phyloP scores from a whole-genome alignment of 2,797 vertebrate species.

The Oryzias dopingdopingensis region DNA sequence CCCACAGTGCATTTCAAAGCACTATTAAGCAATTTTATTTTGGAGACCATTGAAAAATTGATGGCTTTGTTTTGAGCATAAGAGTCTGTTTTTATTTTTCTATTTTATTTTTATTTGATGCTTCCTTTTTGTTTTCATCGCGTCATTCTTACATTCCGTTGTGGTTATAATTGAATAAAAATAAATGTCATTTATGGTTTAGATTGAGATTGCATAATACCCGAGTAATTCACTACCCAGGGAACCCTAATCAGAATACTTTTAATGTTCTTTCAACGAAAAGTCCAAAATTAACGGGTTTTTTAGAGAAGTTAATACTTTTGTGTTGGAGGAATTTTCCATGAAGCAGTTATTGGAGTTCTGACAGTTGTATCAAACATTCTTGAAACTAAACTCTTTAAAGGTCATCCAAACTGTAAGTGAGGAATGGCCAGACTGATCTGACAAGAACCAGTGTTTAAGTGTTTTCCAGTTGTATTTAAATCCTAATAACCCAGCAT shows the following conservation, averaged over 20 bases:
- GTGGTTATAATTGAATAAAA: background rate
- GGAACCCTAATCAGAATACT: background rate
- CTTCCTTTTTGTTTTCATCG: background rate
- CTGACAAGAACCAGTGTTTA: too few species aligned
- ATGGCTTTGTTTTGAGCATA: conserved; percentile 52
- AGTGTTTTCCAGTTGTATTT: too few species aligned
- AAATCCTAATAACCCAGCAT: too few species aligned
- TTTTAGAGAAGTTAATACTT: too few species aligned
- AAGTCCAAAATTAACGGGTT: background rate
- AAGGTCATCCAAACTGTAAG: too few species aligned
- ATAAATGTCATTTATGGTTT: background rate
- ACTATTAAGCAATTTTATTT: conserved; percentile 70
- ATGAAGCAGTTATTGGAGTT: too few species aligned
- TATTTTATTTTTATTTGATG: background rate
- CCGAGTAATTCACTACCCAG: background rate
- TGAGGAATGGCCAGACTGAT: too few species aligned
- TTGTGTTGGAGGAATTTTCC: too few species aligned
- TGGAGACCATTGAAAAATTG: conserved; percentile 58
- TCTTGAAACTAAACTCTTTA: too few species aligned
- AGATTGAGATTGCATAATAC: background rate
- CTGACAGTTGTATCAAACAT: too few species aligned
- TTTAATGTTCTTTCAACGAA: background rate
- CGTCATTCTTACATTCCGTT: background rate
- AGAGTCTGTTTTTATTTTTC: conserved; percentile 27
- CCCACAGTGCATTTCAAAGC: conserved; percentile 54